Base-by-base conservation (phyloP, 2,113 vertebrate species). In the Scomber japonicus region DNA sequence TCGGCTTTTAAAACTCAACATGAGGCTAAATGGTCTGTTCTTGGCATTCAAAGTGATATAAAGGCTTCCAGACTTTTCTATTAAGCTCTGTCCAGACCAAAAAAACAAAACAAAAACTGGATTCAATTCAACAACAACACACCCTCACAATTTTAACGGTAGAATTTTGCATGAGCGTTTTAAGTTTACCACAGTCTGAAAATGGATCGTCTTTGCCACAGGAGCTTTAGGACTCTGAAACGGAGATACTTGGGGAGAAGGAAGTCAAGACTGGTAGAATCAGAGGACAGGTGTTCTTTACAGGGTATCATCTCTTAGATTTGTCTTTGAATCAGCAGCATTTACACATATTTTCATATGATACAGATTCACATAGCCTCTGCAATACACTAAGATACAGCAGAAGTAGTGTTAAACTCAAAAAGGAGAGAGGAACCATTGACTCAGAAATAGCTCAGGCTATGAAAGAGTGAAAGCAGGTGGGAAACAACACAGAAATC, bases 321-420 rank as follows among this genome's bases (percentile, higher is more conserved):
- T 92, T 88, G 88, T 91, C 89, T 80, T 35, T 80, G 71, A 91
- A 88, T 89, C 87, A 91, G 92, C 93, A 93, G 91, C 91, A 94
- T 92, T 91, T 94, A 93, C 87, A 90, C 82, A 91, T 86, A 88
- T 89, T 84, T 92, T 80, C 88, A 90, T 92, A 90, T 88, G 81
- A 90, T 89, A 93, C 85, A 91, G 80, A 83, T 88, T 92, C 90
- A 91, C 84, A 83, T 48, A 72, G 87, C 81, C 77, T 90, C 92
- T 87, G 88, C 84, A 15, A 46, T 77, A 76, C 80, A 75, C 50
- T 14, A 24, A 75, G 65, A 79, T 63, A 84, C 40, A 90, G 89
- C 84, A 91, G 89, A 84, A 86, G 84, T 86, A 80, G 81, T 91
- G 84, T 85, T 79, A 35, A 78, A 89, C 80, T 44, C 35, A 40